Conservation (phyloP, 2,113 vertebrate genomes). For the Psilopogon haemacephalus region DNA sequence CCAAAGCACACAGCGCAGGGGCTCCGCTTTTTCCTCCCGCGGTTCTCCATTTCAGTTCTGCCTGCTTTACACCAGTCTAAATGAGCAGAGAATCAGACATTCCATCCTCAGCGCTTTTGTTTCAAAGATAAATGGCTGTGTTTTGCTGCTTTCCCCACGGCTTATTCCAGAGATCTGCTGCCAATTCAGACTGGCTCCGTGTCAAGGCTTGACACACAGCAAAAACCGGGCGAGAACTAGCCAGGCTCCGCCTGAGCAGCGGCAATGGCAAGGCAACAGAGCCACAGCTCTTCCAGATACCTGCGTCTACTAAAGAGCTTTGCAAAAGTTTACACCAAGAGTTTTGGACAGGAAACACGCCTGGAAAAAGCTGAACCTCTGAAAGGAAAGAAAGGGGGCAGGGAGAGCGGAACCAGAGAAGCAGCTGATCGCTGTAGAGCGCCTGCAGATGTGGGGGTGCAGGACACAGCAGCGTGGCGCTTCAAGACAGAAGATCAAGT, state of each 20-base stretch:
- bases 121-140: conserved; percentile 46
- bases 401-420: not conserved
- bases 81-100: not conserved
- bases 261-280: not conserved
- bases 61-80: not conserved
- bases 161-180: conserved; percentile 37
- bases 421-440: not conserved
- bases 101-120: conserved; percentile 43
- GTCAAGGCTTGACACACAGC: conserved; percentile 30
- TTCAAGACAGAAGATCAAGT: not conserved
- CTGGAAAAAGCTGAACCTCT: not conserved
- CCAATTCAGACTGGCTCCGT: conserved; percentile 31
- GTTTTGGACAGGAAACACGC: not conserved
- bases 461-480: not conserved
- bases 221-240: conserved; percentile 37
- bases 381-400: not conserved
- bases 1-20: not conserved
- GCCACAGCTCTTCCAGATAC: not conserved
- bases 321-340: not conserved
- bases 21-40: not conserved
- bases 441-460: not conserved
- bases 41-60: not conserved
- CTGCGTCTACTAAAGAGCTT: not conserved
- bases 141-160: conserved; percentile 36
- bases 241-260: not conserved